Conservation (phyloP, 2,888 invertebrate species). For the Minunthozetes semirufus region DNA sequence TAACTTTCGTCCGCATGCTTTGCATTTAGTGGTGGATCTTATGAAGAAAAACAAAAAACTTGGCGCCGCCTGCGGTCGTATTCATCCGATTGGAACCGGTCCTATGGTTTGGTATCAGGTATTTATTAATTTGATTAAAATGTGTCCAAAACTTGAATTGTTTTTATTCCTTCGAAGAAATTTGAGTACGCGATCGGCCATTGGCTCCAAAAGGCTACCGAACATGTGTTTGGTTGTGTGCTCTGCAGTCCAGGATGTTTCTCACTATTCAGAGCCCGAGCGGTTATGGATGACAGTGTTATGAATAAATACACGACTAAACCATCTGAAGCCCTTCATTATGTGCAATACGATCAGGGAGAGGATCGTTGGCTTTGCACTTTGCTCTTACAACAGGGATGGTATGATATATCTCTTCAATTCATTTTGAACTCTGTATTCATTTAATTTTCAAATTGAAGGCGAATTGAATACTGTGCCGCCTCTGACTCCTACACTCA, state of each 20-base stretch:
- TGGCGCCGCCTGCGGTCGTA: slow-evolving; percentile 81
- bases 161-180: slow-evolving; percentile 51
- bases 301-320: slow-evolving; percentile 78
- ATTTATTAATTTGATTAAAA: neutral
- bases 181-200: slow-evolving; percentile 88
- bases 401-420: slow-evolving; percentile 71
- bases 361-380: slow-evolving; percentile 99
- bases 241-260: slow-evolving; percentile 88
- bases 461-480: slow-evolving; percentile 77
- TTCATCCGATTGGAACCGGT: slow-evolving; percentile 76
- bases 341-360: slow-evolving; percentile 57
- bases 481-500: slow-evolving; percentile 63
- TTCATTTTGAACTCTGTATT: too few species aligned
- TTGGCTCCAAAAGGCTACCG: slow-evolving; percentile 87
- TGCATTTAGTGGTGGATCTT: slow-evolving; percentile 68
- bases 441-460: neutral
- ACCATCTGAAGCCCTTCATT: slow-evolving; percentile 53
- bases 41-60: slow-evolving; percentile 72
- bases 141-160: neutral
- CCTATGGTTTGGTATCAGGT: slow-evolving; percentile 71
- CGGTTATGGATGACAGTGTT: slow-evolving; percentile 82
- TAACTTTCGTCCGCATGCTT: slow-evolving; percentile 73
- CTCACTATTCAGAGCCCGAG: slow-evolving; percentile 77
- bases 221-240: slow-evolving; percentile 81
- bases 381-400: slow-evolving; percentile 89